phyloP scores from a whole-genome alignment of 2,888 invertebrate species.

The Hypsopygia costalis region DNA sequence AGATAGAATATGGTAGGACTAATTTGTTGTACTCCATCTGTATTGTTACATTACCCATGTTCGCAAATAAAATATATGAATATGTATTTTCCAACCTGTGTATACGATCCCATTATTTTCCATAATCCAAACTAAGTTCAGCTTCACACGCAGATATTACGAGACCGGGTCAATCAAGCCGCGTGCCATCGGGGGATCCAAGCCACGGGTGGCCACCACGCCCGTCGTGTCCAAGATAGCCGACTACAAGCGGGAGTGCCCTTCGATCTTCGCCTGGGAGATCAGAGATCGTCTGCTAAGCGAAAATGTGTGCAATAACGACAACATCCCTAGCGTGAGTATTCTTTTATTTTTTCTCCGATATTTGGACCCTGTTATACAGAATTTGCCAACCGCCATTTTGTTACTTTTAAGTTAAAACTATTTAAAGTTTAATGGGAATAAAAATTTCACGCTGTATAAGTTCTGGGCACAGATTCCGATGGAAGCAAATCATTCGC shows the following conservation, averaged over 20 bases:
- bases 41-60: no score
- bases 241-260: slow-evolving; percentile 98
- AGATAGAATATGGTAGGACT: no score
- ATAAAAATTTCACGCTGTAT: no score
- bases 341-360: slow-evolving; percentile 25
- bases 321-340: slow-evolving; percentile 99
- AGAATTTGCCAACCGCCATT: no score
- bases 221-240: slow-evolving; percentile 97
- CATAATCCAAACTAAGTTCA: slow-evolving; percentile 70
- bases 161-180: slow-evolving; percentile 99
- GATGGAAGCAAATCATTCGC: no score
- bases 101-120: slow-evolving; percentile 41
- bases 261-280: slow-evolving; percentile 99
- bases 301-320: slow-evolving; percentile 97
- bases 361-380: no score
- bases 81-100: no score
- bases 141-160: slow-evolving; percentile 90
- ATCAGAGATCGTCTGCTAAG: slow-evolving; percentile 96
- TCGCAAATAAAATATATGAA: no score
- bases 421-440: no score
- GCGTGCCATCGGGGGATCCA: slow-evolving; percentile 97
- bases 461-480: no score
- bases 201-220: slow-evolving; percentile 96
- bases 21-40: no score
- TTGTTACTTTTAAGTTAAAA: no score